A percentile compares a stretch with the other conserved stretches of the same genome.
phyloP scores from a whole-genome alignment of 2,113 vertebrate species.

The Perognathus longimembris region DNA sequence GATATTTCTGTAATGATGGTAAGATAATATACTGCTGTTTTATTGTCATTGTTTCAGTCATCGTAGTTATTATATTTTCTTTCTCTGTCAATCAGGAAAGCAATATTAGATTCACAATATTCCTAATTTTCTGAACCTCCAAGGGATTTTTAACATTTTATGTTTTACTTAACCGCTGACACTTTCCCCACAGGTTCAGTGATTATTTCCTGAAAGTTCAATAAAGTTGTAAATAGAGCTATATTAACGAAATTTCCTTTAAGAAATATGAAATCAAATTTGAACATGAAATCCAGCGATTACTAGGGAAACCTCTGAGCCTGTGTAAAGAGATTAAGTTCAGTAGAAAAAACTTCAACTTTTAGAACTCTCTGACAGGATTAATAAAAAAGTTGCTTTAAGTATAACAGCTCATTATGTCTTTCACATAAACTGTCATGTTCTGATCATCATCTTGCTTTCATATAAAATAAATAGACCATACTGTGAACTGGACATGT shows the following conservation, averaged over 20 bases:
- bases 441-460: background rate
- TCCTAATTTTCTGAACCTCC: background rate
- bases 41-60: background rate
- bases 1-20: background rate
- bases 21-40: background rate
- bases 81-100: background rate
- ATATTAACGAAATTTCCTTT: background rate
- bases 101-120: constrained; percentile 15
- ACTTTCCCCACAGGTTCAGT: background rate
- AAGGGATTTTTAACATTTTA: background rate
- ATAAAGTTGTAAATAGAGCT: background rate
- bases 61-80: background rate
- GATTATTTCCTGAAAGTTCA: background rate
- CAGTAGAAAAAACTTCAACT: background rate
- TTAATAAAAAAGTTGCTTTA: constrained; percentile 22
- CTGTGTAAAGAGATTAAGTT: background rate
- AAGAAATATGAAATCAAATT: background rate
- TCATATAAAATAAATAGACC: background rate
- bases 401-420: background rate
- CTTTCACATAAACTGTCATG: background rate
- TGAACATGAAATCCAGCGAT: background rate
- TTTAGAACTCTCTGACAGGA: background rate
- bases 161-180: background rate
- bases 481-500: background rate
- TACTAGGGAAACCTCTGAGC: background rate